Conservation (phyloP, 1,140 invertebrate species). For the Lepidurus couesii region DNA sequence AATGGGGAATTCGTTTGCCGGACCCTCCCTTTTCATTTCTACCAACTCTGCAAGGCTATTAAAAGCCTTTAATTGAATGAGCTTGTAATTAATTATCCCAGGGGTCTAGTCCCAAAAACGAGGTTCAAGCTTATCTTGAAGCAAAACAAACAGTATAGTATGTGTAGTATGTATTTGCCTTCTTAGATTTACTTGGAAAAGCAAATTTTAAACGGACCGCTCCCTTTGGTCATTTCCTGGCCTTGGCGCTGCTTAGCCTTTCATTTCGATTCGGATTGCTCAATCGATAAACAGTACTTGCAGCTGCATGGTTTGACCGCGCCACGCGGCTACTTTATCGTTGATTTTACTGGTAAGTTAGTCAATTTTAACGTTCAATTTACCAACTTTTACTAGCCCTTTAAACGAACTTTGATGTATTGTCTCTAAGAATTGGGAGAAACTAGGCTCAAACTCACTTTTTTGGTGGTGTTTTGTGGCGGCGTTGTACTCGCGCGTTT, state of each 20-base stretch:
- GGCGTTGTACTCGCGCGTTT: conserved; percentile 17
- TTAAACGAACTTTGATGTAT: not conserved
- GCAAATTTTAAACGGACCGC: not conserved
- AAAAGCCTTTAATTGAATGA: not conserved
- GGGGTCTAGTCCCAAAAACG: no score
- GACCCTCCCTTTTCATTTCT: not conserved
- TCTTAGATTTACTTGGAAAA: not conserved
- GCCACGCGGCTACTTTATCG: conserved; percentile 12
- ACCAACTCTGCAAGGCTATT: not conserved
- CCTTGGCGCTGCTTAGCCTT: not conserved
- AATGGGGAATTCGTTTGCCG: no score
- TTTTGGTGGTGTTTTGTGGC: conserved; percentile 6
- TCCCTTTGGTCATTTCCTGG: not conserved
- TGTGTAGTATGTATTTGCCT: no score
- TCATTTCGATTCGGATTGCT: conserved; percentile 13
- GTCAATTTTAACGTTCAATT: not conserved
- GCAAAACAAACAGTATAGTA: no score
- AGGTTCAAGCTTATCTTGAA: no score
- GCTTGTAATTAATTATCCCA: no score
- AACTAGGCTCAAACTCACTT: not conserved
- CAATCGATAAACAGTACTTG: conserved; percentile 19
- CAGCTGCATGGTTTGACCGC: conserved; percentile 20
- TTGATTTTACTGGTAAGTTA: conserved; percentile 16
- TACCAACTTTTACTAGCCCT: not conserved
- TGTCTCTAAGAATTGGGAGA: not conserved